Evolutionary conservation across 2,113 vertebrate species (phyloP).

Genomic region (Clarias batrachus): DNA sequence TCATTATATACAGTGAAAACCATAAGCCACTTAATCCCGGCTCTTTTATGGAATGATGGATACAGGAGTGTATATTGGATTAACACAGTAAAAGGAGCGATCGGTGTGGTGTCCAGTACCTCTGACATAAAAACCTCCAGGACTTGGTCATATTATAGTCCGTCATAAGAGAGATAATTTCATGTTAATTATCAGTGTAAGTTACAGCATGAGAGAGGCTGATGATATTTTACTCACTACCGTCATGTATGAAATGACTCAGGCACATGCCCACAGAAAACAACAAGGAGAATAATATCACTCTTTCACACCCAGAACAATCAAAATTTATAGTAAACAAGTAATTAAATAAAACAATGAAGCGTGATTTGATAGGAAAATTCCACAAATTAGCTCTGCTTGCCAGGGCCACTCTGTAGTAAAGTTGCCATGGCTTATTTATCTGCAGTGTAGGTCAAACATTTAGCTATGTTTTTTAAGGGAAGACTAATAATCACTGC

Average conservation of each 20-base stretch:
- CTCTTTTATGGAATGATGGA: background rate
- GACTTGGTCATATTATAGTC: constrained; percentile 11
- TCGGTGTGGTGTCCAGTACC: background rate
- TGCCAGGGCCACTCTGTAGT: background rate
- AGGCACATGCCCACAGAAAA: constrained; percentile 6
- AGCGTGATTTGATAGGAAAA: background rate
- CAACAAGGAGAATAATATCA: constrained; percentile 33
- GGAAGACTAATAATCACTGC: background rate
- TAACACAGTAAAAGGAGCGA: constrained; percentile 13
- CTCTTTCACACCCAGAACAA: background rate
- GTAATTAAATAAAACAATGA: background rate
- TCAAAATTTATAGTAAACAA: background rate
- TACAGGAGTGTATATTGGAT: constrained; percentile 16
- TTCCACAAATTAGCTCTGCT: background rate
- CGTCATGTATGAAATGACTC: constrained; percentile 20
- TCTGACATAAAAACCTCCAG: background rate
- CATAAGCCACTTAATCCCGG: constrained; percentile 5
- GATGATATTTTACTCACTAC: constrained; percentile 16
- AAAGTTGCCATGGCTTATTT: background rate
- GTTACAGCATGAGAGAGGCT: constrained; percentile 31
- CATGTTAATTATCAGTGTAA: constrained; percentile 25
- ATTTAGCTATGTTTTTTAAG: background rate
- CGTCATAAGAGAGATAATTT: constrained; percentile 10
- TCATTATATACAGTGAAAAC: background rate
- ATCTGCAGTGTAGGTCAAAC: background rate